phyloP scores from a whole-genome alignment of 2,113 vertebrate genomes.

The Solea senegalensis region DNA sequence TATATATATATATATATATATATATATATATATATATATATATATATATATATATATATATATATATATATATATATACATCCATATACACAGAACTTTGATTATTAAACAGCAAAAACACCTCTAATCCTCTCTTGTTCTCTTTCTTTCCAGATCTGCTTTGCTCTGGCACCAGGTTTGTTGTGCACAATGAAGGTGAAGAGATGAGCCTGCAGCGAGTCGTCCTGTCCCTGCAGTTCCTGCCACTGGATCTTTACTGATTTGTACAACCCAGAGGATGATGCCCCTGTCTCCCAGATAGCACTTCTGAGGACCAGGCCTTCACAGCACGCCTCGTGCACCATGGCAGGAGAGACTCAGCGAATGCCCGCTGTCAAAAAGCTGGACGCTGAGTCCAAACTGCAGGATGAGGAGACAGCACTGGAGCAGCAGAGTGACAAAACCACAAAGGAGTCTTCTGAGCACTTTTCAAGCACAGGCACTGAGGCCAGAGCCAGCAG shows the following conservation, averaged over 20 bases:
- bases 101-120: slow-evolving; percentile 1
- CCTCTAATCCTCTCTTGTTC: slow-evolving; percentile 45
- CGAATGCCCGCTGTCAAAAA: slow-evolving; percentile 82
- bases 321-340: slow-evolving; percentile 77
- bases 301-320: slow-evolving; percentile 78
- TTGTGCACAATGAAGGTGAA: slow-evolving; percentile 67
- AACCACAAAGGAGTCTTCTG: slow-evolving; percentile 62
- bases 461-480: slow-evolving; percentile 73
- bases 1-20: no score
- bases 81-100: not conserved
- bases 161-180: slow-evolving; percentile 61
- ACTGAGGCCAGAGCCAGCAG: slow-evolving; percentile 71
- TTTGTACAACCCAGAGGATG: slow-evolving; percentile 56
- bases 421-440: slow-evolving; percentile 83
- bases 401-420: slow-evolving; percentile 80
- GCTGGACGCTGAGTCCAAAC: slow-evolving; percentile 81
- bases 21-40: no score
- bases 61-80: not conserved
- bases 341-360: slow-evolving; percentile 92
- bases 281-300: slow-evolving; percentile 81
- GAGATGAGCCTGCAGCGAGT: slow-evolving; percentile 74
- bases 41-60: no score
- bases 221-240: slow-evolving; percentile 70
- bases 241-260: slow-evolving; percentile 70
- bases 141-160: slow-evolving; percentile 60